Evolutionary conservation across 1,140 invertebrate species (phyloP), one percentile per base, ranked within the genome.

Genomic region (Aphelinus atriplicis): DNA sequence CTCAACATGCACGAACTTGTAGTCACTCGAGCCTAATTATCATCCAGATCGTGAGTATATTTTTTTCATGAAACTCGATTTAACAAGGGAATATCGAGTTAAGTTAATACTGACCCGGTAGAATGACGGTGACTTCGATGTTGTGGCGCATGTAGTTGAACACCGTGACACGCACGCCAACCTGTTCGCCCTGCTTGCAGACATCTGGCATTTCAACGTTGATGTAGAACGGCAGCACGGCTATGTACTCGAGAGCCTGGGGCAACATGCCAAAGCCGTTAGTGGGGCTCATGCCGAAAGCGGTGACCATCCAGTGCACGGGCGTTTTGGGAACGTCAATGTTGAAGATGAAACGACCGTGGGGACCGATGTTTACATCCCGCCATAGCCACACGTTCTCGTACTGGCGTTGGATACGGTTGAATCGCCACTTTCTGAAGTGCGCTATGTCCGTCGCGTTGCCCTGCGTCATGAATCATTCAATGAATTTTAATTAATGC

Each of bases 351-450:
- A 91, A 94, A 47, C 95, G 90, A 3, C 95, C 95, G 85, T 96
- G 95, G 10, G 95, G 96, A 7, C 96, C 96, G 76, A 97, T 96
- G 86, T 97, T 97, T 10, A 96, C 92, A 87, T 97, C 96, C 77
- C 93, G 92, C 96, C 96, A 98, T 3, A 97, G 86, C 96, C 96
- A 98, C 51, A 95, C 94, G 81, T 97, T 97, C 75, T 97, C 95
- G 86, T 97, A 98, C 82, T 96, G 94, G 2, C 96, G 89, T 80
- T 95, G 92, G 60, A 97, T 91, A 61, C 95, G 90, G 86, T 95
- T 97, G 80, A 95, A 95, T 1, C 96, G 90, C 84, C 94, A 92
- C 84, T 95, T 95, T 71, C 95, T 88, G 88, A 95, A 95, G 70
- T 93, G 85, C 0, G 90, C 76, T 70, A 96, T 84, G 73, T 93